Base-by-base conservation (phyloP, 2,888 invertebrate species). In the Pristionchus entomophagus region DNA sequence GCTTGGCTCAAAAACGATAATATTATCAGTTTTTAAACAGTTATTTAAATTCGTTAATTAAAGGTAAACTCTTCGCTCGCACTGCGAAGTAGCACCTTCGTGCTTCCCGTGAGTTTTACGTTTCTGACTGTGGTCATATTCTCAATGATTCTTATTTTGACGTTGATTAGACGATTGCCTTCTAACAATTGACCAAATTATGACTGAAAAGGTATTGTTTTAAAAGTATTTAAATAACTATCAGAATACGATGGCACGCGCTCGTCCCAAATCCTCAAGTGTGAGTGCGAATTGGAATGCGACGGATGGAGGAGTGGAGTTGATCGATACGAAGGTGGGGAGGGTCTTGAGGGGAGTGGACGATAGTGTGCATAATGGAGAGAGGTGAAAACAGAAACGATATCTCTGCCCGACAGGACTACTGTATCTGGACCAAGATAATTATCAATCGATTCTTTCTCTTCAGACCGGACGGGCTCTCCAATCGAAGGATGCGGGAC, bases 201-300 rank as follows among this genome's bases (percentile, higher is more conserved):
- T 19, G 6, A 26, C 35, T 59, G 26, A 62, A 62, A 65, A 35
- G 29, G 38, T 22, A 78, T n/a, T n/a, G n/a, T n/a, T 19, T 78
- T 22, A 45, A 26, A 14, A 45, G 32, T 17, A 69, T 32, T 38
- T 77, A 49, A 65, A 17, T 35, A n/a, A n/a, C n/a, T n/a, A 14
- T 17, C 83, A 83, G 83, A 35, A 17, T 22, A 17, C 38, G 41
- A 22, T 84, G 29, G 14, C 65, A 10, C 38, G 14, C 26, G n/a
- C 73, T n/a, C 73, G 32, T 35, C 77, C 73, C 53, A 85, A 85
- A 41, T 53, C 59, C 29, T 56, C 32, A 12, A 35, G 17, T 3
- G 82, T 82, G 2, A 88, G 89, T 6, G 69, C 88, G 38, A 91
- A 91, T 62, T 91, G 91, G 91, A 91, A 91, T 69, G 45, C 88